phyloP scores from a whole-genome alignment of 1,140 invertebrate species.

The Pseudobourletiella spinata region DNA sequence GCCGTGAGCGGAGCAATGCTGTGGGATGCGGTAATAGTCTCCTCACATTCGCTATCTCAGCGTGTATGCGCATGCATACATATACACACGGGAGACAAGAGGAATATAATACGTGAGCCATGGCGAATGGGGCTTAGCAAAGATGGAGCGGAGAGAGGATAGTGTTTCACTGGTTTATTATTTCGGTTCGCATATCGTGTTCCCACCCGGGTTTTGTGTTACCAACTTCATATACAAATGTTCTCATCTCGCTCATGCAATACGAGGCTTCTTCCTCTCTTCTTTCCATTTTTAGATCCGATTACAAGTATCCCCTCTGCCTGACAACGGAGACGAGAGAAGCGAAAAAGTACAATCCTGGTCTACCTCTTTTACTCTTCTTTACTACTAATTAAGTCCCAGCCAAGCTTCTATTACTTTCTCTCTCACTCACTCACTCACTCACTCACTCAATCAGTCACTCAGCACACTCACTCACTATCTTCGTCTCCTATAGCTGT shows the following conservation, averaged over 20 bases:
- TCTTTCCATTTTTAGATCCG: constrained; percentile 34
- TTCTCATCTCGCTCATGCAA: constrained; percentile 21
- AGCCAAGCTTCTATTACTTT: not conserved
- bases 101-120: no score
- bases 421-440: no score
- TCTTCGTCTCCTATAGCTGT: no score
- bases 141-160: constrained; percentile 16
- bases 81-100: no score
- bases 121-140: constrained; percentile 8
- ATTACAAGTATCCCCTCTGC: constrained; percentile 19
- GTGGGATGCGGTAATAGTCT: no score
- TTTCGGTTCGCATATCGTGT: constrained; percentile 27
- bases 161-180: constrained; percentile 28
- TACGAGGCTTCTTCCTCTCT: constrained; percentile 23
- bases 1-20: no score
- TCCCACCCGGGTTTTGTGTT: constrained; percentile 31
- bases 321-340: constrained; percentile 3
- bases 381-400: constrained; percentile 5
- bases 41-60: no score
- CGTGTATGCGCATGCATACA: no score
- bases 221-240: constrained; percentile 25
- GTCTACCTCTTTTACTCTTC: constrained; percentile 2
- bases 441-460: no score
- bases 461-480: no score
- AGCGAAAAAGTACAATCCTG: constrained; percentile 8